Evolutionary conservation across 2,113 vertebrate genomes (phyloP).

Genomic region (Calidris pugnax): DNA sequence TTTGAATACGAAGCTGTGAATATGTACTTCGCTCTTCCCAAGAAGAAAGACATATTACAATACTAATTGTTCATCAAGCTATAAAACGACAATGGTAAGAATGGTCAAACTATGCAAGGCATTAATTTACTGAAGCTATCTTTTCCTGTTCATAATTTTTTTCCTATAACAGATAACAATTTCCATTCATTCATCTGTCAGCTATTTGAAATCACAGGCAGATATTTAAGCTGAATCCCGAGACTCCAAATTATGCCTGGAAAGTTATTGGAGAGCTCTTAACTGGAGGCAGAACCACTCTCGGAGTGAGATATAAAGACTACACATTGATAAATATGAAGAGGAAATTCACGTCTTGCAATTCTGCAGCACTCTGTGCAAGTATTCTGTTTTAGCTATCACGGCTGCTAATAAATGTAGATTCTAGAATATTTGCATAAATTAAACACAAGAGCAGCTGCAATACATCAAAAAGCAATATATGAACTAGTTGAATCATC

Average conservation of each 20-base stretch:
- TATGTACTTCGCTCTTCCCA: not conserved
- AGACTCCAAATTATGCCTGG: not conserved
- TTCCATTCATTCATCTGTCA: not conserved
- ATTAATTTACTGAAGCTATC: not conserved
- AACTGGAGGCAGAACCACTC: not conserved
- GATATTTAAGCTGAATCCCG: not conserved
- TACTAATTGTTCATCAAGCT: not conserved
- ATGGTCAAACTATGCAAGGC: not conserved
- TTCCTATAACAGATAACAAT: not conserved
- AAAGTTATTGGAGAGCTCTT: not conserved
- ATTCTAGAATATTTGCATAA: slow-evolving; percentile 49
- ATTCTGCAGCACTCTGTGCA: not conserved
- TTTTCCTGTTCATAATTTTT: not conserved
- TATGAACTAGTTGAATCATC: slow-evolving; percentile 23
- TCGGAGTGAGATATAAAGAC: not conserved
- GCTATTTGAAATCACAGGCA: not conserved
- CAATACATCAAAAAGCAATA: slow-evolving; percentile 54
- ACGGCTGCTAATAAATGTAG: slow-evolving; percentile 23
- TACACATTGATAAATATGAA: not conserved
- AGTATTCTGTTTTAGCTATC: slow-evolving; percentile 4
- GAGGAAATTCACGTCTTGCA: not conserved
- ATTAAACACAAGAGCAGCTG: slow-evolving; percentile 60
- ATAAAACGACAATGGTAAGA: not conserved
- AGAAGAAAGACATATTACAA: not conserved
- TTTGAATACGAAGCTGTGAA: not conserved